Conservation (phyloP, 2,888 invertebrate genomes). For the Amphiduros pacificus region DNA sequence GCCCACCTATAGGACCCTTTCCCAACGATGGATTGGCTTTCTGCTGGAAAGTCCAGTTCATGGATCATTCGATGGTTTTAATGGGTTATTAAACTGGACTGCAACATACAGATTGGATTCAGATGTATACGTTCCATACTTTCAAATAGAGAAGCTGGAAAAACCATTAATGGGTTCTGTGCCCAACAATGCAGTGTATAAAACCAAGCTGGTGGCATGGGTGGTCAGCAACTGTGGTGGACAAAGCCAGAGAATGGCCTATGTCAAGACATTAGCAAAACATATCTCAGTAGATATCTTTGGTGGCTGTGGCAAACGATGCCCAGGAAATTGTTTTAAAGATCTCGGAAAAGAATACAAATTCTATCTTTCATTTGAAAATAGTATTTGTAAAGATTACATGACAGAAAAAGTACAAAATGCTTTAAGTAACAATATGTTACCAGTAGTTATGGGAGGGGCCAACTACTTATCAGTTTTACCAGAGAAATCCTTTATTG, state of each 20-base stretch:
- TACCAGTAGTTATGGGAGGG: no score
- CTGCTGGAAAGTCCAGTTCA: conserved; percentile 95
- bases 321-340: conserved; percentile 72
- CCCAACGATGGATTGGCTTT: conserved; percentile 78
- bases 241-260: conserved; percentile 83
- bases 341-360: conserved; percentile 20
- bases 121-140: conserved; percentile 57
- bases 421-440: no score
- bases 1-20: no score
- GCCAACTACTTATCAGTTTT: no score
- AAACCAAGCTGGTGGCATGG: conserved; percentile 94
- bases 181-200: conserved; percentile 71
- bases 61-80: conserved; percentile 66
- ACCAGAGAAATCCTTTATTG: no score
- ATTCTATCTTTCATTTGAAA: conserved; percentile 33
- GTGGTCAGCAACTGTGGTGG: conserved; percentile 97
- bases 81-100: conserved; percentile 82
- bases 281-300: conserved; percentile 67
- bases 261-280: conserved; percentile 81
- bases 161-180: conserved; percentile 4
- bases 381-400: conserved; percentile 33
- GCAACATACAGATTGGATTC: conserved; percentile 94
- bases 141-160: no score
- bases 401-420: conserved; percentile 36
- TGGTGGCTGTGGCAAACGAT: conserved; percentile 74